phyloP scores from a whole-genome alignment of 1,140 invertebrate species.

The Glomeris maerens region DNA sequence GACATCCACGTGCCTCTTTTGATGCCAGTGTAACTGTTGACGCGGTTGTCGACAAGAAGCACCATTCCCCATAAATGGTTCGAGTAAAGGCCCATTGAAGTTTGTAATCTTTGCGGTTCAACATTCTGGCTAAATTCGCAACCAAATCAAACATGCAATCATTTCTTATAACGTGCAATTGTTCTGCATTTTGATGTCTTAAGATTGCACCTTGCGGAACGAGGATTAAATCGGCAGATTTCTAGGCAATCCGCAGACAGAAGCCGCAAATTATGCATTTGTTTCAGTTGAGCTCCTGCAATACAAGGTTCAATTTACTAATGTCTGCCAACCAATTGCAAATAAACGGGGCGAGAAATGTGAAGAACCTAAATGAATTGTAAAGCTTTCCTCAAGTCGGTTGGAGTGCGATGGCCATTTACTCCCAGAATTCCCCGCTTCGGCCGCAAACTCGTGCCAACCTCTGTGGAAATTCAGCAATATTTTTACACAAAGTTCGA shows the following conservation, averaged over 20 bases:
- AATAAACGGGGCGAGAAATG: not conserved
- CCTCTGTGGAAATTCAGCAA: constrained; percentile 19
- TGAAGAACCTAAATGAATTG: constrained; percentile 77
- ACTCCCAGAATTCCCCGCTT: not conserved
- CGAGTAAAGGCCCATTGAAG: constrained; percentile 83
- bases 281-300: constrained; percentile 76
- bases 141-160: not conserved
- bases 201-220: constrained; percentile 25
- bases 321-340: not conserved
- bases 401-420: constrained; percentile 23
- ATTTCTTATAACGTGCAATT: constrained; percentile 2
- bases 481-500: constrained; percentile 10
- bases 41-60: constrained; percentile 60
- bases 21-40: constrained; percentile 54
- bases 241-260: constrained; percentile 72
- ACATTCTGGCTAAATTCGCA: not conserved
- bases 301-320: constrained; percentile 1
- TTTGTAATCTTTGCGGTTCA: constrained; percentile 65
- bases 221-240: constrained; percentile 48
- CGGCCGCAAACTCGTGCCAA: constrained; percentile 7
- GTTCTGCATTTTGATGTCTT: not conserved
- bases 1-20: constrained; percentile 55
- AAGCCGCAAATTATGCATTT: constrained; percentile 92
- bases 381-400: constrained; percentile 82
- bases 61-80: constrained; percentile 77